phyloP scores from a whole-genome alignment of 2,888 invertebrate species.

The Ecdyonurus torrentis region DNA sequence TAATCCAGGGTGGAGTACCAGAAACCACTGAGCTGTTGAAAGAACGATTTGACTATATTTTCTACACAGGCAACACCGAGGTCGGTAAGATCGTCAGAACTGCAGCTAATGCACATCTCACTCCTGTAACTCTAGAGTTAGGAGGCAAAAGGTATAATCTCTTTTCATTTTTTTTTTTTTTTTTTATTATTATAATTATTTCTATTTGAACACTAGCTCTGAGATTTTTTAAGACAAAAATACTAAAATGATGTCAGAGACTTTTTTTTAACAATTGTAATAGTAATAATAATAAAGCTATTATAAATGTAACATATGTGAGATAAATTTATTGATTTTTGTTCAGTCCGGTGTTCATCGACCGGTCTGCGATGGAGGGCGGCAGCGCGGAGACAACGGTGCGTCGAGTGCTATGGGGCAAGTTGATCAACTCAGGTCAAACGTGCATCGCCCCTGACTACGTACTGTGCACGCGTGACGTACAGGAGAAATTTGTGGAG shows the following conservation, averaged over 20 bases:
- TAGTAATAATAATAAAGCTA: too few species aligned
- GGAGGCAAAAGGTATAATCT: conserved; percentile 79
- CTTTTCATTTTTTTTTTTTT: too few species aligned
- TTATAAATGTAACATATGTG: too few species aligned
- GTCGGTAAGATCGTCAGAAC: conserved; percentile 78
- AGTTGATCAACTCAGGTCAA: conserved; percentile 82
- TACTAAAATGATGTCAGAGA: too few species aligned
- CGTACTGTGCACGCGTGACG: conserved; percentile 60
- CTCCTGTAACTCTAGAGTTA: conserved; percentile 85
- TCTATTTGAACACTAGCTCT: too few species aligned
- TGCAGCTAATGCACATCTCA: conserved; percentile 79
- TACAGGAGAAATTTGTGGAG: conserved; percentile 54
- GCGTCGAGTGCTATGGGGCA: conserved; percentile 89
- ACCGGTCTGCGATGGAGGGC: conserved; percentile 59
- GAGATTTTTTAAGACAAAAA: too few species aligned
- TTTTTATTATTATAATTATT: too few species aligned
- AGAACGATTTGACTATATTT: conserved; percentile 88
- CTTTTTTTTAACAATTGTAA: too few species aligned
- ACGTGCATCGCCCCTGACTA: conserved; percentile 97
- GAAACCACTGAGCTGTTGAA: conserved; percentile 76
- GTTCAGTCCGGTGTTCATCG: conserved; percentile 80
- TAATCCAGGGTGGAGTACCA: conserved; percentile 64
- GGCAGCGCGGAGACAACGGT: too few species aligned
- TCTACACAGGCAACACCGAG: conserved; percentile 77
- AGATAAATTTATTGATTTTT: too few species aligned